A percentile compares a stretch with the other conserved stretches of the same genome.
phyloP scores from a whole-genome alignment of 2,797 vertebrate species.

The Phalanger gymnotis region DNA sequence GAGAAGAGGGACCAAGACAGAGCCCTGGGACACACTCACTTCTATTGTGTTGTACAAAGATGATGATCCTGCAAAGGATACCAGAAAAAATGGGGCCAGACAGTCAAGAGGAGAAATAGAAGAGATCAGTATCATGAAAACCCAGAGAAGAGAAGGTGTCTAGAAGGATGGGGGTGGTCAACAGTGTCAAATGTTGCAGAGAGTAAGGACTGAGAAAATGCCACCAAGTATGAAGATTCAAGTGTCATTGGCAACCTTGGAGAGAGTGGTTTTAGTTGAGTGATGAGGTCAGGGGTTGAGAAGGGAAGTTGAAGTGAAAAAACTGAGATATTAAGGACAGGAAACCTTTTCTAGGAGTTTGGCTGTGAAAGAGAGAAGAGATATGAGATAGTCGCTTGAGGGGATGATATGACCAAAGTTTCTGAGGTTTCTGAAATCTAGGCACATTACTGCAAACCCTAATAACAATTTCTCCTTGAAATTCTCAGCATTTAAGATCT shows the following conservation, averaged over 20 bases:
- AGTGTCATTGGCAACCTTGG: neutral
- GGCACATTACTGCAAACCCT: neutral
- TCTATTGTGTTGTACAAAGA: neutral
- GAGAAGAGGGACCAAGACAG: neutral
- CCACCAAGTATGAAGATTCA: neutral
- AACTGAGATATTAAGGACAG: fast-evolving
- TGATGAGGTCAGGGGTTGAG: neutral
- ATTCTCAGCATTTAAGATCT: neutral
- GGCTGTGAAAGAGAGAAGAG: neutral
- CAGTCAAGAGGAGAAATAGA: neutral
- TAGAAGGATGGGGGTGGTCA: neutral
- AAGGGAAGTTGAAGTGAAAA: neutral
- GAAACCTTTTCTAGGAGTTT: neutral
- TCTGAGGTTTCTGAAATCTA: neutral
- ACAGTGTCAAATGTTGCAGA: neutral
- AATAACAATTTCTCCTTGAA: fast-evolving
- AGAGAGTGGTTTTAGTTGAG: neutral
- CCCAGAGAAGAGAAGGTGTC: neutral
- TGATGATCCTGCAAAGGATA: neutral
- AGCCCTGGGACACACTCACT: neutral
- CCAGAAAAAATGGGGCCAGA: neutral
- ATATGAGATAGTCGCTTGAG: fast-evolving
- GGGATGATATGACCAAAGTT: fast-evolving
- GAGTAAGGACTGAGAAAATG: neutral
- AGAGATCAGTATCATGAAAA: neutral